phyloP scores from a whole-genome alignment of 2,113 vertebrate genomes.

The Asarcornis scutulata region DNA sequence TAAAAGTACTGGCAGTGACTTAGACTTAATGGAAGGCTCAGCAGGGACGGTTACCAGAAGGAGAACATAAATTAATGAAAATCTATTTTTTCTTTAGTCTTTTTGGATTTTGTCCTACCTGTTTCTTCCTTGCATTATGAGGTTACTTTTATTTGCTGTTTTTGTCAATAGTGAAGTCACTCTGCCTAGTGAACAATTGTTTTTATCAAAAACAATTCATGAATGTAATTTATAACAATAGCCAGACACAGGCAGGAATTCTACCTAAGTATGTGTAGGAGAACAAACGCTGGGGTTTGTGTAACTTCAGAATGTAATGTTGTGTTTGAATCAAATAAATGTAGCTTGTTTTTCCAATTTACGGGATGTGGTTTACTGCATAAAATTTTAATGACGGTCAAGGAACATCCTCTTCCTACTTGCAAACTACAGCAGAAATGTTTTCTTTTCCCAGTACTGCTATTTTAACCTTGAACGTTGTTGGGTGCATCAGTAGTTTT shows the following conservation, averaged over 20 bases:
- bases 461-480: neutral
- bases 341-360: neutral
- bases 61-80: neutral
- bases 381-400: neutral
- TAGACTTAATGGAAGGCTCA: neutral
- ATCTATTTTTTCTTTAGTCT: neutral
- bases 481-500: neutral
- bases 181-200: neutral
- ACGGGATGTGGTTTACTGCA: neutral
- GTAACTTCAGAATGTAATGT: neutral
- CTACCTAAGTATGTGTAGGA: neutral
- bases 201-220: neutral
- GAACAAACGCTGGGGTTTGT: neutral
- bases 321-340: neutral
- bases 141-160: neutral
- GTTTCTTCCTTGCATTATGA: neutral
- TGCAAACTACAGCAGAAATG: neutral
- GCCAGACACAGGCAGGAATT: constrained; percentile 14
- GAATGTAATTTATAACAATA: neutral
- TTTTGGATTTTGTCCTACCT: neutral
- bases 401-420: neutral
- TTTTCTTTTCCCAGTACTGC: neutral
- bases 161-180: neutral
- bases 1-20: fast-evolving
- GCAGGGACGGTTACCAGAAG: neutral